phyloP scores from a whole-genome alignment of 2,113 vertebrate species.

The Herpetotheres cachinnans region DNA sequence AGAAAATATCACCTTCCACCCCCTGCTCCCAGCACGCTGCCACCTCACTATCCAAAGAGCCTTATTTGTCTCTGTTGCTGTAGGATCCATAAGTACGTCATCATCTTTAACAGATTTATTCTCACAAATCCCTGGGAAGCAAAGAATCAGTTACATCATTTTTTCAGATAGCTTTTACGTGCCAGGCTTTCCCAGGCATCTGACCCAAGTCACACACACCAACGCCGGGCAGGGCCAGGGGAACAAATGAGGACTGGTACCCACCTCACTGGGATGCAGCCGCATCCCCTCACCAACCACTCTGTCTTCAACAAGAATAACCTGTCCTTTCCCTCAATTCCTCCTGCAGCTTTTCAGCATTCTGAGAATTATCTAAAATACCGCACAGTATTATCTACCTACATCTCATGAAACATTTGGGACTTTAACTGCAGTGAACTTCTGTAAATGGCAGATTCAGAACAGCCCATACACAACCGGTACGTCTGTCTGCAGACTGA shows the following conservation, averaged over 20 bases:
- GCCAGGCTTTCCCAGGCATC: neutral
- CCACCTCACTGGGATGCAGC: neutral
- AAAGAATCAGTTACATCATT: neutral
- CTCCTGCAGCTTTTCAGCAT: neutral
- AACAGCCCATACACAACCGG: accelerated
- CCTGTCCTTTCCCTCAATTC: neutral
- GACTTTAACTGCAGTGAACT: neutral
- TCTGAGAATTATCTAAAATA: neutral
- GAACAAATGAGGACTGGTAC: neutral
- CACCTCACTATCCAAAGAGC: neutral
- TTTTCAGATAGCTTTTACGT: neutral
- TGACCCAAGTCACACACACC: too few species aligned
- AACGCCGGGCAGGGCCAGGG: accelerated
- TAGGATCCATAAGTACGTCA: neutral
- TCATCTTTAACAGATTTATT: neutral
- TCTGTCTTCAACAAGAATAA: neutral
- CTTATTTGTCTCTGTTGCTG: neutral
- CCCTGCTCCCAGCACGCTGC: neutral
- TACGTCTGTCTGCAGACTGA: neutral
- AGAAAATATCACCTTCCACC: neutral
- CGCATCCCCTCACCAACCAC: neutral
- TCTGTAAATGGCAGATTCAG: neutral
- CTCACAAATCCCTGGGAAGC: neutral
- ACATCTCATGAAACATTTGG: neutral
- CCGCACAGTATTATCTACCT: neutral